Conservation (phyloP, 2,113 vertebrate genomes). For the Nettapus auritus region DNA sequence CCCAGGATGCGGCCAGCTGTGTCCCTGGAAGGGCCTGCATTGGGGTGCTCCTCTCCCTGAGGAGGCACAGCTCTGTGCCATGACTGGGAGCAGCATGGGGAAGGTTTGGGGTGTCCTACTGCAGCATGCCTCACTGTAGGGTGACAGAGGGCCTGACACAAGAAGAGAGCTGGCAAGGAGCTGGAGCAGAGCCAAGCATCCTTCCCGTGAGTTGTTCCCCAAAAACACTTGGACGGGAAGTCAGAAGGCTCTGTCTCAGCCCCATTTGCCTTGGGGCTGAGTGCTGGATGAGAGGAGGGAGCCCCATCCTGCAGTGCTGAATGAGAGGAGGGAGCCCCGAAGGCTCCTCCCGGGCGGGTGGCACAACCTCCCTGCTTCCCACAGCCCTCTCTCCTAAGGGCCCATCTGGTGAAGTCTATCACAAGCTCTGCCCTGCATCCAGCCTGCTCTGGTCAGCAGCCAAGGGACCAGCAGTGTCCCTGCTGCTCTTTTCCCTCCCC, state of each 20-base stretch:
- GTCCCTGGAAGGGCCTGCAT: neutral
- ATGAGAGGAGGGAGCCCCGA: neutral
- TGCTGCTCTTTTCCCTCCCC: conserved; percentile 63
- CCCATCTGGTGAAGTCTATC: conserved; percentile 56
- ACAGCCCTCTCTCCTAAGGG: neutral
- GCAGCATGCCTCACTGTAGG: too few species aligned
- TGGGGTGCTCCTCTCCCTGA: neutral
- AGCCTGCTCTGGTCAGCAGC: conserved; percentile 54
- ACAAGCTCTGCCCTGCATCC: neutral
- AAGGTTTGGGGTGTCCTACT: neutral
- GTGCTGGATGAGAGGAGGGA: neutral
- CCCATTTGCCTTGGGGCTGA: neutral
- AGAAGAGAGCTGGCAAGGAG: neutral
- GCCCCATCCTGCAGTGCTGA: neutral
- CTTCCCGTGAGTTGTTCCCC: neutral
- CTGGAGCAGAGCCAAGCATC: neutral
- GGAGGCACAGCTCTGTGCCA: neutral
- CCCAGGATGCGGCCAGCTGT: neutral
- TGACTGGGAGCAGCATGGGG: neutral
- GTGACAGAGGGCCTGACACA: neutral
- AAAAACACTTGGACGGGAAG: neutral
- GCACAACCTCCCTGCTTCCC: neutral
- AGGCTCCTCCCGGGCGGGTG: accelerated
- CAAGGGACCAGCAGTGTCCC: conserved; percentile 58
- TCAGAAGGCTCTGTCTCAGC: neutral